These are phyloP conservation scores for Bilobella aurantiaca DNA, from an alignment of 1,140 invertebrate species.

Conservation along the genomic window DNA sequence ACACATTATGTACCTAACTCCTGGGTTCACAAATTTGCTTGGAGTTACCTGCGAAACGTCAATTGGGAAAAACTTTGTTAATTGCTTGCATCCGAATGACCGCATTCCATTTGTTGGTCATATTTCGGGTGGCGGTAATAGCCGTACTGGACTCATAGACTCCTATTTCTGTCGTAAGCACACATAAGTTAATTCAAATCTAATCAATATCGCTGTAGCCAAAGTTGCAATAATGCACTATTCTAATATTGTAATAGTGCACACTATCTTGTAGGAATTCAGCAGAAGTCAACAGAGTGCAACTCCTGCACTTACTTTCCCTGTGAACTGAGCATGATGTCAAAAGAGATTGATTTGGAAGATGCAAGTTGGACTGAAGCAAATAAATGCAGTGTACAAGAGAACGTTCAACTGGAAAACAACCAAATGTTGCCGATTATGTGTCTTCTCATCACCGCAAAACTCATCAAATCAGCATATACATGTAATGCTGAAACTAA, in stretches of 20 bases:
- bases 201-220: neutral
- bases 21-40: slow-evolving; percentile 55
- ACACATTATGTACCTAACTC: slow-evolving; percentile 62
- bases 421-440: slow-evolving; percentile 11
- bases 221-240: too few relatives aligned
- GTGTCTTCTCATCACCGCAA: slow-evolving; percentile 56
- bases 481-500: slow-evolving; percentile 48
- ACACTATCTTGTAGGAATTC: too few relatives aligned
- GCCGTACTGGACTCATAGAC: slow-evolving; percentile 23
- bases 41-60: slow-evolving; percentile 73
- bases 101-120: slow-evolving; percentile 51
- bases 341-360: slow-evolving; percentile 38
- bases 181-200: neutral
- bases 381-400: neutral
- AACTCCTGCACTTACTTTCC: too few relatives aligned
- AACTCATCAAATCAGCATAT: slow-evolving; percentile 60
- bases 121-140: slow-evolving; percentile 46
- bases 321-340: slow-evolving; percentile 59
- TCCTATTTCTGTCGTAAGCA: slow-evolving; percentile 41
- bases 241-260: too few relatives aligned
- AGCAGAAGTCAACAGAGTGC: too few relatives aligned
- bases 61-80: slow-evolving; percentile 72
- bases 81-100: slow-evolving; percentile 72
- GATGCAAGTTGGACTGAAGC: neutral
- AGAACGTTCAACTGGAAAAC: neutral